These are phyloP conservation scores for Eptesicus fuscus DNA, from an alignment of 2,113 vertebrate species.

Conservation along the genomic window DNA sequence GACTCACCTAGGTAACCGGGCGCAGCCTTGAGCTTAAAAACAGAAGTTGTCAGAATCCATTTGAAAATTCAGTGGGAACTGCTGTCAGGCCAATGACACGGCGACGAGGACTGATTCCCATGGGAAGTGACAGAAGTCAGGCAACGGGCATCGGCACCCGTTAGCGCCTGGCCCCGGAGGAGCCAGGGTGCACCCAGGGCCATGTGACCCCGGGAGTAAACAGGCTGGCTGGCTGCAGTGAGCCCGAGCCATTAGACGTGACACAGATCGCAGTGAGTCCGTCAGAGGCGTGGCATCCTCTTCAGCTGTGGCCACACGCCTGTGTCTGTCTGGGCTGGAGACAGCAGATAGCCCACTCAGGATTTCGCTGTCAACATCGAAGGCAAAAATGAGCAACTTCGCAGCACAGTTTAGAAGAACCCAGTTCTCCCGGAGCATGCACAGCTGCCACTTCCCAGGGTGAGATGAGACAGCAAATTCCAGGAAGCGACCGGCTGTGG, in stretches of 20 bases:
- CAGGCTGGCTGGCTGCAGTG: not conserved
- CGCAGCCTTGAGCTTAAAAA: constrained; percentile 64
- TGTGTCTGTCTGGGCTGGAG: not conserved
- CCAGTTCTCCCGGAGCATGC: not conserved
- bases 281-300: not conserved
- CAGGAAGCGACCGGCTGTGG: not conserved
- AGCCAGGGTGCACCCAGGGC: not conserved
- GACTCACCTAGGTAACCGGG: constrained; percentile 52
- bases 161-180: not conserved
- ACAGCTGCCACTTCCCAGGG: not conserved
- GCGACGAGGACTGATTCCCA: constrained; percentile 50
- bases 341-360: not conserved
- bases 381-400: not conserved
- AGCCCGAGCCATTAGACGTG: not conserved
- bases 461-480: not conserved
- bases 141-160: not conserved
- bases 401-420: not conserved
- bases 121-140: constrained; percentile 45
- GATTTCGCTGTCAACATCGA: not conserved
- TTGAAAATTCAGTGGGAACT: constrained; percentile 48
- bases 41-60: constrained; percentile 63
- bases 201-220: not conserved
- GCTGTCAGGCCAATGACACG: constrained; percentile 67
- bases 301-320: not conserved
- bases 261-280: not conserved